phyloP scores from a whole-genome alignment of 2,888 invertebrate species.

The Dascillus cervinus region DNA sequence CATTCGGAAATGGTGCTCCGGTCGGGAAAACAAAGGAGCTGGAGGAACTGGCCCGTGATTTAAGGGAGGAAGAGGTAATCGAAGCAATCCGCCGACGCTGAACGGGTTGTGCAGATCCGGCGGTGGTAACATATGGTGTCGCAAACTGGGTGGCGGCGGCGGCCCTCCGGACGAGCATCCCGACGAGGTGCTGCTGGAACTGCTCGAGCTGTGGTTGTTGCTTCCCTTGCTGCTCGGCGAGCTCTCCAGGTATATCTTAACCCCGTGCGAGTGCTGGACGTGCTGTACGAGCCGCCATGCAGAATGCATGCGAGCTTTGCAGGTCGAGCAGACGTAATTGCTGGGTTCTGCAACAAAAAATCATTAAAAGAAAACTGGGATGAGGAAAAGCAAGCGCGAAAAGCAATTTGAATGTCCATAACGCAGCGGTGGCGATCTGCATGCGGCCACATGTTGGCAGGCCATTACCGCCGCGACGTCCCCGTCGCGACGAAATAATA shows the following conservation, averaged over 20 bases:
- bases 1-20: slow-evolving; percentile 76
- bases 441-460: slow-evolving; percentile 40
- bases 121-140: slow-evolving; percentile 63
- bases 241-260: slow-evolving; percentile 82
- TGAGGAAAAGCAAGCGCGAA: slow-evolving; percentile 14
- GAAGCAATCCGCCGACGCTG: slow-evolving; percentile 61
- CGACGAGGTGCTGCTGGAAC: slow-evolving; percentile 46
- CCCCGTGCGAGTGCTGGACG: slow-evolving; percentile 88
- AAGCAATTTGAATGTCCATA: slow-evolving; percentile 30
- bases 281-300: slow-evolving; percentile 95
- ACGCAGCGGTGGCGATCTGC: slow-evolving; percentile 34
- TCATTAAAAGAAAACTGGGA: background rate
- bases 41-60: slow-evolving; percentile 64
- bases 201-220: slow-evolving; percentile 51
- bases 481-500: slow-evolving; percentile 35
- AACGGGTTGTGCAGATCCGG: slow-evolving; percentile 71
- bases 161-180: slow-evolving; percentile 42
- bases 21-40: slow-evolving; percentile 67
- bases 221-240: slow-evolving; percentile 32
- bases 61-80: slow-evolving; percentile 68
- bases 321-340: slow-evolving; percentile 89
- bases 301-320: slow-evolving; percentile 85
- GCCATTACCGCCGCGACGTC: slow-evolving; percentile 39
- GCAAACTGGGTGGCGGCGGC: slow-evolving; percentile 54
- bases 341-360: slow-evolving; percentile 74